Evolutionary conservation across 2,888 invertebrate species (phyloP), one percentile per base, ranked within the genome.

Genomic region (Lepeophtheirus nordmannii): DNA sequence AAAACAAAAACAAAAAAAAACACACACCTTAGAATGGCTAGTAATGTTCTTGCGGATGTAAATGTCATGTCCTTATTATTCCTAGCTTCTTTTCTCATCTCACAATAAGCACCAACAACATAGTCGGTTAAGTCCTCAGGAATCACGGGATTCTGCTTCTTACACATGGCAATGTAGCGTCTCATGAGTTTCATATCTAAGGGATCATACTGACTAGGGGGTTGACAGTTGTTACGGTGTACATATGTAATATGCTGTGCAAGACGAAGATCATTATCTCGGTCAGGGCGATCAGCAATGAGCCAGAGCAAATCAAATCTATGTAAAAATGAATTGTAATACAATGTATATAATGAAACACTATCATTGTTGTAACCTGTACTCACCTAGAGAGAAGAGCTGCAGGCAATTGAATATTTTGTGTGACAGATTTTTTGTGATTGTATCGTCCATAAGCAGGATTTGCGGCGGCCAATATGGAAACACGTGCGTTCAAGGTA

Each of bases 401-500:
- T 10, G 98, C 97, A 0, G 98, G 98, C 68, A 99, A 80, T 75
- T 96, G 93, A 65, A 99, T 90, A 76, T 98, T 98, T 76, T 97
- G 94, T 74, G 97, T 96, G 69, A 99, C 83, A 14, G 90, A 84
- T 66, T 90, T 83, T 74, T 90, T 89, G 0, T 93, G 89, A 79
- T 98, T 97, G 80, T 98, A 98, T 68, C 96, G 85, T 10, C 98
- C 98, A 76, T 88, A 98, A 1, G 96, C 94, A 1, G 98, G 98
- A 82, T 99, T 98, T 1, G 98, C 98, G 5, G 98, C 98, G 23
- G 98, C 98, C 70, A 98, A 79, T 74, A 98, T 97, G 1, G 97
- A 89, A 65, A 92, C 94, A 69, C 98, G 83, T 0, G 98, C 98
- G 79, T 99, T 99, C 69, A 98, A 78, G 65, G 91, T 89, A 0